Percentiles rank a stretch among this genome's conserved stretches.
Evolutionary conservation across 2,888 invertebrate species (phyloP).

Genomic region (Noctua comes): DNA sequence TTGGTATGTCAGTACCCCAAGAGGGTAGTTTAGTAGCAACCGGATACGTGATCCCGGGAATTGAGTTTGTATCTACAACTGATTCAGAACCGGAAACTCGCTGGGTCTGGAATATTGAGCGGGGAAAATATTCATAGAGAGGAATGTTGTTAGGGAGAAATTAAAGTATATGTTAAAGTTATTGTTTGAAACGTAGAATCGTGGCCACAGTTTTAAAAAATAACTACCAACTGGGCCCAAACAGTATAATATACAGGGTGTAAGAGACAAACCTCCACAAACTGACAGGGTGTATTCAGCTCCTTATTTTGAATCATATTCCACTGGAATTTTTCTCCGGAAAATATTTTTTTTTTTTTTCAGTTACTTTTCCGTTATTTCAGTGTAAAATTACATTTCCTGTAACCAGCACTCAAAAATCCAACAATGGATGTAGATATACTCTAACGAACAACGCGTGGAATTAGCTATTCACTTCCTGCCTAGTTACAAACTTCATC

Average conservation of each 20-base stretch:
- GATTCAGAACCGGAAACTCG: slow-evolving; percentile 27
- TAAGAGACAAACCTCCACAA: too few relatives aligned
- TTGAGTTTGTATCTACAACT: slow-evolving; percentile 49
- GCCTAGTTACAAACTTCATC: too few relatives aligned
- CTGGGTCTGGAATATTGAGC: slow-evolving; percentile 34
- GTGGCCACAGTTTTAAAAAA: not conserved
- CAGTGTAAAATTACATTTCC: too few relatives aligned
- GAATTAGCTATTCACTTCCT: too few relatives aligned
- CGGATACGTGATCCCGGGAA: slow-evolving; percentile 44
- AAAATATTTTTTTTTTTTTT: too few relatives aligned
- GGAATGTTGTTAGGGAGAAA: not conserved
- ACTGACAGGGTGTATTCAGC: too few relatives aligned
- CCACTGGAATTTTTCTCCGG: too few relatives aligned
- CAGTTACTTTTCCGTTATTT: too few relatives aligned
- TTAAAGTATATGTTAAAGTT: not conserved
- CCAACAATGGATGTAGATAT: too few relatives aligned
- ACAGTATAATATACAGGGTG: not conserved
- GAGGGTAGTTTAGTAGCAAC: slow-evolving; percentile 48
- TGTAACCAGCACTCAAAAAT: too few relatives aligned
- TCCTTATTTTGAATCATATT: too few relatives aligned
- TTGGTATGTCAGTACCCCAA: slow-evolving; percentile 25
- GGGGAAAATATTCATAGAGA: slow-evolving; percentile 12
- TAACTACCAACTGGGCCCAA: not conserved
- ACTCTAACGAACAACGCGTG: too few relatives aligned
- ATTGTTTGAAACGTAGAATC: not conserved